A percentile compares a stretch with the other conserved stretches of the same genome.
These are phyloP conservation scores for Triplophysa tibetana DNA, from an alignment of 2,113 vertebrate species.

Conservation along the genomic window DNA sequence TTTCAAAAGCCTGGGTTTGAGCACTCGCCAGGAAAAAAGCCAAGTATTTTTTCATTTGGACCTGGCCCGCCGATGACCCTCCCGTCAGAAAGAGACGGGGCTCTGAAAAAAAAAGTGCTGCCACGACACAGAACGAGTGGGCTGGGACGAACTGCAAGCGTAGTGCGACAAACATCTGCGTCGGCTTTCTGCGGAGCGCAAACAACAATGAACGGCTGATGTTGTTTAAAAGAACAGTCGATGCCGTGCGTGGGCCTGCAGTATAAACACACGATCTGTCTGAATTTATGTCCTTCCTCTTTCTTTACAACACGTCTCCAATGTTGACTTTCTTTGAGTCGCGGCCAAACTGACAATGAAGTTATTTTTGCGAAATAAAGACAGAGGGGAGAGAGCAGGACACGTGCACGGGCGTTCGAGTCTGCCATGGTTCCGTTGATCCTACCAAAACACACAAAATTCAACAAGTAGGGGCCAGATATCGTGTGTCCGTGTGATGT, in stretches of 20 bases:
- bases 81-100: conserved; percentile 68
- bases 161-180: conserved; percentile 72
- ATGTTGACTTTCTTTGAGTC: background rate
- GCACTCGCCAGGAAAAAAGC: conserved; percentile 68
- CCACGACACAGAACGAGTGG: conserved; percentile 62
- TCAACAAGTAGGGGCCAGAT: conserved; percentile 73
- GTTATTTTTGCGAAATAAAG: background rate
- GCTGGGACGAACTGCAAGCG: conserved; percentile 69
- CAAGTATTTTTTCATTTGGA: conserved; percentile 79
- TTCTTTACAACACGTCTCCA: background rate
- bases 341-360: background rate
- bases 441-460: conserved; percentile 71
- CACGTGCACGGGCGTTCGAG: conserved; percentile 60
- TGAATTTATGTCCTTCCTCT: background rate
- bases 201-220: conserved; percentile 4
- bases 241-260: background rate
- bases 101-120: conserved; percentile 68
- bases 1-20: conserved; percentile 78
- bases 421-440: conserved; percentile 67
- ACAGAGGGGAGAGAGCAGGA: conserved; percentile 50
- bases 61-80: conserved; percentile 78
- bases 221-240: background rate
- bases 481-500: conserved; percentile 71
- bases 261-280: background rate
- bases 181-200: conserved; percentile 65